Conservation (phyloP, 2,113 vertebrate species). For the Centrocercus urophasianus region DNA sequence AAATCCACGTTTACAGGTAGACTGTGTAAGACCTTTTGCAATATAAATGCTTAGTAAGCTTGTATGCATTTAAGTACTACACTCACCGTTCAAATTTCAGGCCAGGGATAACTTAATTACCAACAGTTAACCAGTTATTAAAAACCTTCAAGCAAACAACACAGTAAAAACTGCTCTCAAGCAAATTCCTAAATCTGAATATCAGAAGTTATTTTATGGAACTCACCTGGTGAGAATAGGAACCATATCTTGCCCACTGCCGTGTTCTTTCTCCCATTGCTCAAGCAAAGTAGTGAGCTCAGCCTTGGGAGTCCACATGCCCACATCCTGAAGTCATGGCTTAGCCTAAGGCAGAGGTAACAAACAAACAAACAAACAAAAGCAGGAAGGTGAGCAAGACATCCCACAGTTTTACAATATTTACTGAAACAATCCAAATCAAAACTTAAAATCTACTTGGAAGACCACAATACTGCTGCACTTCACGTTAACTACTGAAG, state of each 20-base stretch:
- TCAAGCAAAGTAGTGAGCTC: slow-evolving; percentile 96
- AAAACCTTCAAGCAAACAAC: not conserved
- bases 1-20: not conserved
- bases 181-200: not conserved
- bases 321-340: slow-evolving; percentile 87
- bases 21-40: not conserved
- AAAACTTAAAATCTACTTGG: not conserved
- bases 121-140: not conserved
- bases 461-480: not conserved
- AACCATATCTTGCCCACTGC: slow-evolving; percentile 91
- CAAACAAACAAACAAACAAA: not conserved
- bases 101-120: not conserved
- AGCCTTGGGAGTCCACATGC: slow-evolving; percentile 94
- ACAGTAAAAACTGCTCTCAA: not conserved
- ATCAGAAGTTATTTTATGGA: not conserved
- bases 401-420: not conserved
- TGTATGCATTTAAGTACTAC: not conserved
- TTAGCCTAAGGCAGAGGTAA: slow-evolving; percentile 71
- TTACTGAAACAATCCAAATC: not conserved
- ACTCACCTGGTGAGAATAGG: slow-evolving; percentile 92
- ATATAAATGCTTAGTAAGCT: not conserved
- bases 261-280: slow-evolving; percentile 97
- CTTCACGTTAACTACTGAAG: not conserved
- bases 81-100: not conserved
- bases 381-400: not conserved